phyloP scores from a whole-genome alignment of 2,797 vertebrate species.

The Falco cherrug region DNA sequence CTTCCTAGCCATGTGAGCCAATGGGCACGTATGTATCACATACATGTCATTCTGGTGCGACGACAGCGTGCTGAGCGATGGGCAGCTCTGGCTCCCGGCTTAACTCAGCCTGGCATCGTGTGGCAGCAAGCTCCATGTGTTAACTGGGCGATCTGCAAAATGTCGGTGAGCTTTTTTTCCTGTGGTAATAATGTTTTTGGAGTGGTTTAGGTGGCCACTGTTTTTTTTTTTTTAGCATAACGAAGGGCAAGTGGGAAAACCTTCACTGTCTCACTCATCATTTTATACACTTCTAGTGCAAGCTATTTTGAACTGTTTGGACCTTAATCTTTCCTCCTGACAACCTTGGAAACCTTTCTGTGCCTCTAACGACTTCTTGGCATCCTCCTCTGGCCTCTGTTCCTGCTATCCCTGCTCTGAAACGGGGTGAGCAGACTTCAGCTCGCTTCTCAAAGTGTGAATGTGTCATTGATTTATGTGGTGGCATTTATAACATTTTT shows the following conservation, averaged over 20 bases:
- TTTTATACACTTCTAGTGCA: not conserved
- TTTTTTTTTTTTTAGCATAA: not conserved
- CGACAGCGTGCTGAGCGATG: not conserved
- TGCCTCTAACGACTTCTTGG: not conserved
- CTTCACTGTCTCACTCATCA: not conserved
- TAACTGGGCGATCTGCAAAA: not conserved
- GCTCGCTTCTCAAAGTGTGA: slow-evolving; percentile 29
- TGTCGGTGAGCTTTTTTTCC: not conserved
- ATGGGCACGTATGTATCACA: rapidly evolving
- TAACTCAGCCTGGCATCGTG: not conserved
- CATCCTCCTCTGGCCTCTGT: slow-evolving; percentile 20
- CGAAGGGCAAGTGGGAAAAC: not conserved
- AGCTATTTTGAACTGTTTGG: not conserved
- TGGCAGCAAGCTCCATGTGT: not conserved
- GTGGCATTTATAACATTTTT: slow-evolving; percentile 52
- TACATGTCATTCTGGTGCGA: not conserved
- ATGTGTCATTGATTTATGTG: slow-evolving; percentile 54
- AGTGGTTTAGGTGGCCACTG: not conserved
- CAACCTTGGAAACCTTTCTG: slow-evolving; percentile 19
- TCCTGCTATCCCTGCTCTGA: not conserved
- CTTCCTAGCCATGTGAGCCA: not conserved
- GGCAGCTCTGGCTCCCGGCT: not conserved
- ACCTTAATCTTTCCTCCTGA: slow-evolving; percentile 10
- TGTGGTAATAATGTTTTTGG: not conserved
- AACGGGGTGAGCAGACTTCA: not conserved